These are phyloP conservation scores for Petrocephalus microphthalmus DNA, from an alignment of 2,113 vertebrate species.

Conservation along the genomic window DNA sequence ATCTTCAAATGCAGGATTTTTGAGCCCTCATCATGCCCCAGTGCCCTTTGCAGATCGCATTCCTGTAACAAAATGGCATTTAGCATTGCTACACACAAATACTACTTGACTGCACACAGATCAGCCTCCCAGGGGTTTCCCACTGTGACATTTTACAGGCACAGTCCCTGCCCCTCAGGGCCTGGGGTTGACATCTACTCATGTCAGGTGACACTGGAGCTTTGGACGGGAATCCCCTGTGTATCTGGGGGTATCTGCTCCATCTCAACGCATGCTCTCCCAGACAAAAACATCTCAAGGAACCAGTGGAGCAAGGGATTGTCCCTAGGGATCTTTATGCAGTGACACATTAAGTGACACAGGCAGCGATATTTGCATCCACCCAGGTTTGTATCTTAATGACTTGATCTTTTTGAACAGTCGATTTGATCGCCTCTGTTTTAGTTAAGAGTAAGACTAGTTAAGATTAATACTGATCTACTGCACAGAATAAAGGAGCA, in stretches of 20 bases:
- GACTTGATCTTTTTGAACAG: not conserved
- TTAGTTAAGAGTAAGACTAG: not conserved
- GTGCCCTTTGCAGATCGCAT: not conserved
- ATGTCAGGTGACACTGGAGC: not conserved
- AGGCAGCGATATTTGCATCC: not conserved
- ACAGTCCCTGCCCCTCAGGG: not conserved
- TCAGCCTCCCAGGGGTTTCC: not conserved
- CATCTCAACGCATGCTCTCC: conserved; percentile 4
- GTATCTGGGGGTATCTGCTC: conserved; percentile 19
- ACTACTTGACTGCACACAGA: not conserved
- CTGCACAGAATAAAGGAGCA: not conserved
- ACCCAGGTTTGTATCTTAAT: too few relatives aligned
- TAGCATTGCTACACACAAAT: not conserved
- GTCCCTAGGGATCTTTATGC: not conserved
- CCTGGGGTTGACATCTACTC: conserved; percentile 19
- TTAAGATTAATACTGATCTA: not conserved
- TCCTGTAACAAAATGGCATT: not conserved
- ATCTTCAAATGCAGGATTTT: not conserved
- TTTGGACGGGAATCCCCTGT: not conserved
- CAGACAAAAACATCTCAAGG: not conserved
- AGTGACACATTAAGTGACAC: not conserved
- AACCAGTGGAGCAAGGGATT: not conserved
- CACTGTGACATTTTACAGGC: conserved; percentile 10
- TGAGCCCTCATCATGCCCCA: not conserved
- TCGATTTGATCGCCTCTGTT: not conserved